Base-by-base conservation (phyloP, 1,140 invertebrate genomes). In the Drosophila nigrodunni region DNA sequence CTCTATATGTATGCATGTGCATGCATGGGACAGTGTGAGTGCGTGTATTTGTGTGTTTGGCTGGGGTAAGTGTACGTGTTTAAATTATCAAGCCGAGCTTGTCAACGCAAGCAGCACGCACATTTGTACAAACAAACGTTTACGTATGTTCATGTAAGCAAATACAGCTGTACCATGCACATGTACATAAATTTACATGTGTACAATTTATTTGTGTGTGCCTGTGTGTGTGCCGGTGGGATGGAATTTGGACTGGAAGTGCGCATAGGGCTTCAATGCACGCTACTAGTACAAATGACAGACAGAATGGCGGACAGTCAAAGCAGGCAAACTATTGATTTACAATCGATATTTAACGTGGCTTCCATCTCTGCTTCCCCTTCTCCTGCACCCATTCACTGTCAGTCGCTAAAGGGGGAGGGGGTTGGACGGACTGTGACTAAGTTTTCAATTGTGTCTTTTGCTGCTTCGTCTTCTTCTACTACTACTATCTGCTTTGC, bases 11-110 rank as follows among this genome's bases (percentile, higher is more conserved):
- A 86, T 80, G 55, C 44, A 54, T 44, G 13, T 13, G 39, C 41
- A 46, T 65, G 46, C 46, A 46, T 65, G 18, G 52, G 50, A 59
- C 35, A 59, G 58, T 62, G 65, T 78, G 55, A 37, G 49, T 77
- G 62, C 60, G 30, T 41, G 60, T 49, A 68, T 54, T 21, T 37
- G 43, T 74, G 52, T 68, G 57, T 41, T n/a, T 58, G 34, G 44
- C 44, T 44, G 64, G 72, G 79, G 74, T 69, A 30, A 59, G 77
- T 60, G 74, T 88, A 86, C 83, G 83, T 88, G 82, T 86, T 82
- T 87, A 88, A 86, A 88, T 86, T 88, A 86, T 86, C 83, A 86
- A 86, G 85, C 83, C 80, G 74, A 87, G 83, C 83, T 89, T 87
- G 85, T 89, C 85, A 83, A 67, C 74, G 72, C 83, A 72, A 59